Evolutionary conservation across 2,888 invertebrate genomes (phyloP), one percentile per base, ranked within the genome.

Genomic region (Monochamus alternatus): DNA sequence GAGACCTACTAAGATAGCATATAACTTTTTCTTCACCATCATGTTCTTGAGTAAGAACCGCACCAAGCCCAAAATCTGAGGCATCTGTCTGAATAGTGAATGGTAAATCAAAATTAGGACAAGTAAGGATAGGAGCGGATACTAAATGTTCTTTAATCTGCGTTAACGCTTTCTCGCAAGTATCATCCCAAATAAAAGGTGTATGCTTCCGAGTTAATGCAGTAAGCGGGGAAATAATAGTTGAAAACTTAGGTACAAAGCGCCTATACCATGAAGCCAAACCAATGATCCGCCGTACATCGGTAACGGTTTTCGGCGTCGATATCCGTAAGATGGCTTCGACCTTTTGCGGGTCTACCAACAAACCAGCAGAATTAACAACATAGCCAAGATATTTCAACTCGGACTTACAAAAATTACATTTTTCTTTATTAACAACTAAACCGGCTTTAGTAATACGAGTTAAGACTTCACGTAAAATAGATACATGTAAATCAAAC

Each of bases 401-500:
- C 47, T 78, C 71, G 5, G 75, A 31, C 14, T 65, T 64, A 43
- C 75, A 70, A 66, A 75, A 77, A n/a, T 77, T 51, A 59, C 78
- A 78, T 60, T 78, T 78, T 38, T 74, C 68, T 52, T 59, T 5
- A 62, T 80, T 84, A 1, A 83, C 52, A 5, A 70, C 80, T 32
- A 85, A 62, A 3, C 78, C 76, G 0, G 83, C 83, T 14, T 79
- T 73, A 8, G 75, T 5, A 12, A 85, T 72, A 3, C 84, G 60
- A 7, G 47, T 43, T 9, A 85, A 79, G 1, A 86, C 81, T 47
- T 77, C 74, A n/a, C 59, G 63, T 38, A 83, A 66, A 14, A 81
- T 71, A 4, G 71, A 30, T 31, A 81, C 7, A 68, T 84, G 82
- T 30, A 75, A 58, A 51, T 79, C 76, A 60, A 84, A 83, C 0